phyloP scores from a whole-genome alignment of 1,140 invertebrate genomes.

The Adoxophyes honmai region DNA sequence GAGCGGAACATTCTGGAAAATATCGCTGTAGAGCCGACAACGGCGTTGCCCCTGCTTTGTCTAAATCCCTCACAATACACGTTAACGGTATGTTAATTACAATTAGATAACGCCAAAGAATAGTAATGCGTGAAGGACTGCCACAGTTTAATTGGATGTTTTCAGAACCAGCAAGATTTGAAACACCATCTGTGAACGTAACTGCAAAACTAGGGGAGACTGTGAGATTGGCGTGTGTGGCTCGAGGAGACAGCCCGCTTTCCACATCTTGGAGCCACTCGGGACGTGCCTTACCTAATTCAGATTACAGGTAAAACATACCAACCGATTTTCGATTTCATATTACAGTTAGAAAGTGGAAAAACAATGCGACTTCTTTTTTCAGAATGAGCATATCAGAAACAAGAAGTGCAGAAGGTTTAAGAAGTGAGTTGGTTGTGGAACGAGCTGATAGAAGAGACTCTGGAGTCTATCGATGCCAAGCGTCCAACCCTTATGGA shows the following conservation, averaged over 20 bases:
- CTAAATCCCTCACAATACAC: constrained; percentile 86
- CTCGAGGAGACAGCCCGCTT: constrained; percentile 91
- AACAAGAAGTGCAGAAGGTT: constrained; percentile 82
- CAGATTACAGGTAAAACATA: constrained; percentile 77
- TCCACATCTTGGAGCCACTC: constrained; percentile 86
- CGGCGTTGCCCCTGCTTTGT: constrained; percentile 87
- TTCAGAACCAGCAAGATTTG: constrained; percentile 88
- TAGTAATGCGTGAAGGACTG: no score
- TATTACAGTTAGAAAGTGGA: no score
- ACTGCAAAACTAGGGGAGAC: constrained; percentile 84
- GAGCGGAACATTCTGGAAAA: constrained; percentile 86
- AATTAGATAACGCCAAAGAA: no score
- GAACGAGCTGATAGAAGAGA: constrained; percentile 84
- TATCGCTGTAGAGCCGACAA: constrained; percentile 93
- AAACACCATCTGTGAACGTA: constrained; percentile 82
- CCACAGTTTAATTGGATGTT: constrained; percentile 5
- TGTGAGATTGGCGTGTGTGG: constrained; percentile 86
- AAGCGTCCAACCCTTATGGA: constrained; percentile 90
- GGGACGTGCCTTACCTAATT: constrained; percentile 60
- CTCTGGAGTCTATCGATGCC: constrained; percentile 90
- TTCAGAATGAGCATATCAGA: constrained; percentile 77
- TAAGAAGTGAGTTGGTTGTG: constrained; percentile 83
- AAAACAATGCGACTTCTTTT: constrained; percentile 5
- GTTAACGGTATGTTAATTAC: constrained; percentile 83
- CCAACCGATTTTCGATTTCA: no score